Evolutionary conservation across 2,888 invertebrate genomes (phyloP).

Genomic region (Branchipolynoe longqiensis): DNA sequence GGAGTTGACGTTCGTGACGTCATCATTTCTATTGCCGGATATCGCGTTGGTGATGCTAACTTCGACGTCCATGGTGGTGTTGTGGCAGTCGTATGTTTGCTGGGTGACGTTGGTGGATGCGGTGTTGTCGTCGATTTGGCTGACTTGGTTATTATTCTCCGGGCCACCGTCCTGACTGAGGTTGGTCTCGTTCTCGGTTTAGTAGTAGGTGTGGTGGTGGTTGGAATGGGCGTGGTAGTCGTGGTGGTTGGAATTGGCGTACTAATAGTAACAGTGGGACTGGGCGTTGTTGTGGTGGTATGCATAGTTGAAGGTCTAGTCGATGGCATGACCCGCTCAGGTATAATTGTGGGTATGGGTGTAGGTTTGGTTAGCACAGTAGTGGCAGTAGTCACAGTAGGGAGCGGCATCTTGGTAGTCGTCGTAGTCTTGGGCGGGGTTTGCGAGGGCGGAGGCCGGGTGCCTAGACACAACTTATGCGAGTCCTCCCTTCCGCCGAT

Average conservation of each 20-base stretch:
- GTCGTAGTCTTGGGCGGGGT: conserved; percentile 52
- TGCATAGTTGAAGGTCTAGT: conserved; percentile 4
- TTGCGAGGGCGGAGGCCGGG: conserved; percentile 33
- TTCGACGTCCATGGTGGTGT: neutral
- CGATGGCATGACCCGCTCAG: too few species aligned
- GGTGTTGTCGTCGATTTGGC: neutral
- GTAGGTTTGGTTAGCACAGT: neutral
- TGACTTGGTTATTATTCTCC: conserved; percentile 5
- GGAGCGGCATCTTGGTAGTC: conserved; percentile 3
- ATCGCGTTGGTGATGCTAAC: neutral
- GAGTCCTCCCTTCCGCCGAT: neutral
- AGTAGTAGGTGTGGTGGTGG: conserved; percentile 16
- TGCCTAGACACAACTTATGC: conserved; percentile 43
- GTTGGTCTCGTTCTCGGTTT: conserved; percentile 25
- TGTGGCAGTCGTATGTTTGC: neutral
- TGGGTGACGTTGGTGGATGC: conserved; percentile 3
- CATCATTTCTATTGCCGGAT: neutral
- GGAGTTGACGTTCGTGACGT: neutral
- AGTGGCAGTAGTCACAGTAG: conserved; percentile 20
- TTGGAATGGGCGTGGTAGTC: conserved; percentile 18
- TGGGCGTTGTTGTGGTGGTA: conserved; percentile 18
- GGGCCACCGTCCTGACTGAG: neutral
- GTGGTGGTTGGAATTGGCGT: conserved; percentile 52
- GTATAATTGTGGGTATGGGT: too few species aligned
- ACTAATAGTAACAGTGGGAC: conserved; percentile 11